Conservation (phyloP, 2,797 vertebrate genomes). For the Erethizon dorsatum region DNA sequence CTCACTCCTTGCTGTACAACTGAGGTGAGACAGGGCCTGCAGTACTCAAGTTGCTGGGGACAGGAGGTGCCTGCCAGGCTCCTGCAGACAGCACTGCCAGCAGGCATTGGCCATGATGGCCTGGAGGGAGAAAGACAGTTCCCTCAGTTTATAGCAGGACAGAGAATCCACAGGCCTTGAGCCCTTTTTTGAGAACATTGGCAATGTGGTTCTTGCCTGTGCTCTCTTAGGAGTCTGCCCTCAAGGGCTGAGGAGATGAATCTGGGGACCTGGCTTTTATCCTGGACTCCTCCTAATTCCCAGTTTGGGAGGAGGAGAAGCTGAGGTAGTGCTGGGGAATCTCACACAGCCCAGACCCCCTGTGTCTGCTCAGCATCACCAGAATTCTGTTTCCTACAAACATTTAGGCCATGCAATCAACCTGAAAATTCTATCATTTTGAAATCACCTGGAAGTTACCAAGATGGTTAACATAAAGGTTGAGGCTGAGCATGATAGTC, state of each 20-base stretch:
- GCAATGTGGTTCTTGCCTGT: accelerated
- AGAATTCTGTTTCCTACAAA: neutral
- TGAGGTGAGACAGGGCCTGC: neutral
- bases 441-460: neutral
- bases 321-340: neutral
- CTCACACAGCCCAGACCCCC: accelerated
- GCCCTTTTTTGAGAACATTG: accelerated
- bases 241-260: accelerated
- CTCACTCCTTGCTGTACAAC: neutral
- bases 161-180: accelerated
- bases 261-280: accelerated
- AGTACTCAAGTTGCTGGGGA: accelerated
- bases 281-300: no score
- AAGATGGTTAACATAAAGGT: accelerated
- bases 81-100: accelerated
- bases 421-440: no score
- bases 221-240: accelerated
- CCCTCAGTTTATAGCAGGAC: accelerated
- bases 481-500: neutral
- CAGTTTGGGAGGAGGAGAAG: accelerated
- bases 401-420: accelerated
- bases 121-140: neutral
- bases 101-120: accelerated
- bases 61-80: neutral
- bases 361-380: accelerated